Percentiles rank a stretch among this genome's conserved stretches.
phyloP scores from a whole-genome alignment of 2,797 vertebrate species.

The Fratercula arctica region DNA sequence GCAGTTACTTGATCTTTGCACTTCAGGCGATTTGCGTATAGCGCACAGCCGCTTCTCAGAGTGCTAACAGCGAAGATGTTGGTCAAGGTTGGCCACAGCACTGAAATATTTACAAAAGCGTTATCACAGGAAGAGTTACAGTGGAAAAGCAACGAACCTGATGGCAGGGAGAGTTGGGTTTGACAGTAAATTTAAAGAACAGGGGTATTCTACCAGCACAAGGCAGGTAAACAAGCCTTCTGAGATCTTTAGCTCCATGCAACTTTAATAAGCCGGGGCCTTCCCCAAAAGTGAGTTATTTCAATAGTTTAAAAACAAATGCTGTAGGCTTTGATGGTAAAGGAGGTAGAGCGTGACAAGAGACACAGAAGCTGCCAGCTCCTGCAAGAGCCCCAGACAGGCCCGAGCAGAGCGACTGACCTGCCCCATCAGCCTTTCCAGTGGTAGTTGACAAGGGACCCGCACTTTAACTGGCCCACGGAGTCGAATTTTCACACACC shows the following conservation, averaged over 20 bases:
- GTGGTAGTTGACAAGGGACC: neutral
- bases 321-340: neutral
- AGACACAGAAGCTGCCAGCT: neutral
- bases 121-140: neutral
- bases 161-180: neutral
- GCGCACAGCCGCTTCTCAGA: too few relatives aligned
- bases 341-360: neutral
- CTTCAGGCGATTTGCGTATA: too few relatives aligned
- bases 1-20: neutral
- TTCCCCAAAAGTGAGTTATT: neutral
- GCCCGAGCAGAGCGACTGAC: neutral
- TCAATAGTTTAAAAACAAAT: neutral
- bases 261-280: neutral
- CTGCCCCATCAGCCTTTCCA: neutral
- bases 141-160: neutral
- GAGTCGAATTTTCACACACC: neutral
- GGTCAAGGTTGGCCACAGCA: fast-evolving
- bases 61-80: neutral
- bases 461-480: neutral
- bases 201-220: neutral
- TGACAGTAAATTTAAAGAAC: neutral
- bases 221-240: neutral
- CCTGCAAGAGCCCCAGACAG: neutral
- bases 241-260: neutral
- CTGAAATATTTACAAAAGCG: neutral